A percentile compares a stretch with the other conserved stretches of the same genome.
These are phyloP conservation scores for Amphipoea lucens DNA, from an alignment of 2,888 invertebrate species.

Conservation along the genomic window DNA sequence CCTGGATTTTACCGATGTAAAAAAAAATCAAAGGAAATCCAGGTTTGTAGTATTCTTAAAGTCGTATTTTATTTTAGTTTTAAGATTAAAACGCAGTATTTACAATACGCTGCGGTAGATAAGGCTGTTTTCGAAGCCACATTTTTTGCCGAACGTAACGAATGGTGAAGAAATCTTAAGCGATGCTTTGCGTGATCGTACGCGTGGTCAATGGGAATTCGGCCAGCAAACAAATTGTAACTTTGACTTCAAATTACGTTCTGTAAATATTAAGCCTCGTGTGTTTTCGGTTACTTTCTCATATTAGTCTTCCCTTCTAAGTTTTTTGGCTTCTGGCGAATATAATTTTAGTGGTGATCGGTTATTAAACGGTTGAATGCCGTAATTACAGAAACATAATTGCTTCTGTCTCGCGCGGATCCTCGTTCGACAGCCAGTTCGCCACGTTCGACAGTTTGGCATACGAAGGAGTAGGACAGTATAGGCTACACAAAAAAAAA, in stretches of 20 bases:
- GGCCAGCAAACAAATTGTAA: conserved; percentile 68
- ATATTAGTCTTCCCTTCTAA: not conserved
- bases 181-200: conserved; percentile 85
- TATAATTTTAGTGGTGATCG: not conserved
- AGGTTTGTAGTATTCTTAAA: not conserved
- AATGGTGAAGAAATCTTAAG: conserved; percentile 86
- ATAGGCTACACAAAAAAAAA: too few relatives aligned
- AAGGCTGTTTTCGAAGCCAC: conserved; percentile 58
- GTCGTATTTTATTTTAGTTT: not conserved
- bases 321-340: not conserved
- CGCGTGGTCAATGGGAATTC: conserved; percentile 83
- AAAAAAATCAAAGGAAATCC: not conserved
- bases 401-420: not conserved
- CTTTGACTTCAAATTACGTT: conserved; percentile 61
- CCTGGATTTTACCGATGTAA: conserved; percentile 3
- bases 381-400: not conserved
- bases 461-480: too few relatives aligned
- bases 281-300: conserved; percentile 7
- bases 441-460: too few relatives aligned
- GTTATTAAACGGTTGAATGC: not conserved
- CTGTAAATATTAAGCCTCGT: conserved; percentile 62
- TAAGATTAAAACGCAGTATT: not conserved
- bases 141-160: conserved; percentile 68
- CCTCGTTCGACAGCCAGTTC: not conserved
- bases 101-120: not conserved